A percentile compares a stretch with the other conserved stretches of the same genome.
Conservation (phyloP, 2,113 vertebrate species). For the Rhea pennata region DNA sequence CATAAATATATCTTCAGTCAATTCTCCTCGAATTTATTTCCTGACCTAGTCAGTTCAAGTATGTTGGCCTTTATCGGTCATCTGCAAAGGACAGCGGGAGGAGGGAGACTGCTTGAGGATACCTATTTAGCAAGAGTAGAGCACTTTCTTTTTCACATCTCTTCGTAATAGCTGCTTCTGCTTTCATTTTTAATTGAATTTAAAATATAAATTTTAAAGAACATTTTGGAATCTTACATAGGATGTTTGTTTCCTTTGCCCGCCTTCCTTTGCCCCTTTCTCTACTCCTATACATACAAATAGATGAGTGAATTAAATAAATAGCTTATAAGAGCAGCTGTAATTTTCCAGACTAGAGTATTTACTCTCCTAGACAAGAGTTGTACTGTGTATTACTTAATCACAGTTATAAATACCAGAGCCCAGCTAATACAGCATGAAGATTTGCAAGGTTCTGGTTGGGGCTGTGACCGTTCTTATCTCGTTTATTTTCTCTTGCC, state of each 20-base stretch:
- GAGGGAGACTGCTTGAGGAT: background rate
- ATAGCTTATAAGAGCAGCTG: background rate
- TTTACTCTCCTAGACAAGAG: background rate
- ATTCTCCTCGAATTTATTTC: background rate
- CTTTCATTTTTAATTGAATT: background rate
- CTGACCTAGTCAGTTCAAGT: background rate
- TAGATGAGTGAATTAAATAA: background rate
- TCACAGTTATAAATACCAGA: background rate
- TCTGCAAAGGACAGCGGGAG: background rate
- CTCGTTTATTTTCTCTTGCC: constrained; percentile 45
- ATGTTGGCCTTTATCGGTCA: background rate
- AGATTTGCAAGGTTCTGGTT: background rate
- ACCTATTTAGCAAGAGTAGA: background rate
- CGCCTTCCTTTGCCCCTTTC: background rate
- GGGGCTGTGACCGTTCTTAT: constrained; percentile 6
- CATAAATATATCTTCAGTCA: background rate
- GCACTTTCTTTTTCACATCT: background rate
- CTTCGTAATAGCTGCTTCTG: background rate
- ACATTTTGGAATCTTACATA: background rate
- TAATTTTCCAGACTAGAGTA: background rate
- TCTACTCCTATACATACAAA: background rate
- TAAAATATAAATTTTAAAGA: background rate
- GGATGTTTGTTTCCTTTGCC: background rate
- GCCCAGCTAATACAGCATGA: background rate
- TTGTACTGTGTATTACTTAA: constrained; percentile 18